Evolutionary conservation across 2,113 vertebrate species (phyloP), one percentile per base, ranked within the genome.

Genomic region (Semnopithecus entellus): DNA sequence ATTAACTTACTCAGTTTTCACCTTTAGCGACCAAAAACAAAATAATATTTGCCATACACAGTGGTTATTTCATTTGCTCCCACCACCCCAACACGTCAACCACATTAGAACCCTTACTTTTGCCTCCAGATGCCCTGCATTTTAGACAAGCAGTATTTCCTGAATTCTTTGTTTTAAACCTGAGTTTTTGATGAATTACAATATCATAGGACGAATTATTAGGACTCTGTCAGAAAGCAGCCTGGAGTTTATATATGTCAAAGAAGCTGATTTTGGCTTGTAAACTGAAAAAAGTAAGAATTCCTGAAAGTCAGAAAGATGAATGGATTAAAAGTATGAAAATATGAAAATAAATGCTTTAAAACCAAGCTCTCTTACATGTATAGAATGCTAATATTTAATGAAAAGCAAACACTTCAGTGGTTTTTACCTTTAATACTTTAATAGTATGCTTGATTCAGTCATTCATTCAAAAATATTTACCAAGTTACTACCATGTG

Each of bases 271-370:
- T 80, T 22, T 82, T 73, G 91, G 72, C 72, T 91, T 92, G 20
- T 81, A 73, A 96, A 91, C n/a, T 80, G 57, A 88, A 84, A 92
- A 80, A 64, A 50, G n/a, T 35, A 72, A 70, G 38, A 80, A 90
- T 92, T 97, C 88, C 66, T 90, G 50, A 86, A 79, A 92, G 87
- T 80, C 95, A 88, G 91, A 45, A 80, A 88, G 91, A 95, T 85
- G 64, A 64, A 66, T 85, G 76, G 57, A 66, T 66, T 78, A 89
- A 78, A 30, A 20, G 40, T 43, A 43, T 66, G 82, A 89, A 66
- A 79, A 89, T 68, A 85, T 45, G 57, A 88, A 93, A 52, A 86
- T 52, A 86, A 79, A 61, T 88, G 64, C 48, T 90, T 76, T 89
- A 45, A 81, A 95, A 50, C 13, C 32, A 96, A 91, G 38, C 72